A percentile compares a stretch with the other conserved stretches of the same genome.
Evolutionary conservation across 35 echinoderm and acorn worm genomes (phyloP).

Genomic region (Ophioderma brevispina): DNA sequence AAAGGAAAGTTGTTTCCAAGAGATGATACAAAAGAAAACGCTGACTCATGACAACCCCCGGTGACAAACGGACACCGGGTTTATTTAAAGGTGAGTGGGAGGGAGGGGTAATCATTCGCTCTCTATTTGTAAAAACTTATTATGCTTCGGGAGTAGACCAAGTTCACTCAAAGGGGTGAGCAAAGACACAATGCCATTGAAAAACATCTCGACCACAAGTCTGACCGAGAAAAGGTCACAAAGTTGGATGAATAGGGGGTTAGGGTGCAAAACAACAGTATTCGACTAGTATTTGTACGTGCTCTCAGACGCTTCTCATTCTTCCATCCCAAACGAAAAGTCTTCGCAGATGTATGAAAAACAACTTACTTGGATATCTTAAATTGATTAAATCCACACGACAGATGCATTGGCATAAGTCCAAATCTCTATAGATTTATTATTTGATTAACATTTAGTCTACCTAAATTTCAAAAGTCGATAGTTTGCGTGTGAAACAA

Average conservation of each 20-base stretch:
- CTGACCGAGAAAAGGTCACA: background rate
- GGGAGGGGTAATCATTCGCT: background rate
- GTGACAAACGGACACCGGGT: slow-evolving; percentile 48
- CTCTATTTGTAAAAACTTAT: background rate
- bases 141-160: background rate
- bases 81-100: slow-evolving; percentile 59
- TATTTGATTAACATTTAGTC: too few species aligned
- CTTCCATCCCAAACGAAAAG: slow-evolving; percentile 54
- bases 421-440: too few species aligned
- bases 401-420: too few species aligned
- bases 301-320: background rate
- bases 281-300: slow-evolving; percentile 22
- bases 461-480: too few species aligned
- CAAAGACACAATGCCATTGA: slow-evolving; percentile 12
- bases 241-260: background rate
- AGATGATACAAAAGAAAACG: background rate
- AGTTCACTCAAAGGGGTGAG: slow-evolving; percentile 45
- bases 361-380: slow-evolving; percentile 41
- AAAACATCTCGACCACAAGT: background rate
- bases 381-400: background rate
- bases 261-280: background rate
- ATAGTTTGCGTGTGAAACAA: too few species aligned
- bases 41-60: too few species aligned
- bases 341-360: slow-evolving; percentile 8
- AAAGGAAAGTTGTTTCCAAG: slow-evolving; percentile 22